These are phyloP conservation scores for Heliothis virescens DNA, from an alignment of 1,140 invertebrate genomes.

Conservation along the genomic window DNA sequence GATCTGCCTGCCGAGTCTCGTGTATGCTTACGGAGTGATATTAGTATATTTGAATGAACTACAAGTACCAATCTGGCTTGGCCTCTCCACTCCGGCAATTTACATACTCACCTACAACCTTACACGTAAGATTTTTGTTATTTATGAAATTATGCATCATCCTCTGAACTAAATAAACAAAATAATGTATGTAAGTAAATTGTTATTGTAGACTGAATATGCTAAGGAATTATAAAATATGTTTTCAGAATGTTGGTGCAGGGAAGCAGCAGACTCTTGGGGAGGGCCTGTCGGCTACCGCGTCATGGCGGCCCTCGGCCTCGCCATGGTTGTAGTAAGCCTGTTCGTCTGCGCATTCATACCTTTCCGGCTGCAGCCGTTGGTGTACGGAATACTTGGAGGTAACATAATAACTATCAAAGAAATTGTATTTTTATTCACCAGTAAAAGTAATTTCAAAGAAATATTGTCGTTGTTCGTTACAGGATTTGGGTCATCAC, in stretches of 20 bases:
- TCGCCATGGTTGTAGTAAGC: slow-evolving; percentile 65
- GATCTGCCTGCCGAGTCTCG: slow-evolving; percentile 74
- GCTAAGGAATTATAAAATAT: background rate
- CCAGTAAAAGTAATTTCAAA: background rate
- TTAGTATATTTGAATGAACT: slow-evolving; percentile 65
- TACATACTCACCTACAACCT: slow-evolving; percentile 71
- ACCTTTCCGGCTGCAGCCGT: slow-evolving; percentile 65
- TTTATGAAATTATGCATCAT: background rate
- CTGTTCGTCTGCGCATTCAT: slow-evolving; percentile 71
- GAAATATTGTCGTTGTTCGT: slow-evolving; percentile 48
- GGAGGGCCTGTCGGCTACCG: slow-evolving; percentile 73
- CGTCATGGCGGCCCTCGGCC: slow-evolving; percentile 73
- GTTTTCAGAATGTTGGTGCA: slow-evolving; percentile 82
- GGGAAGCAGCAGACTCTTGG: slow-evolving; percentile 83
- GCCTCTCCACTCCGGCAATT: slow-evolving; percentile 68
- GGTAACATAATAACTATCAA: slow-evolving; percentile 61
- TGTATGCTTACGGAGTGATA: slow-evolving; percentile 74
- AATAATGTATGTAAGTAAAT: too few relatives aligned
- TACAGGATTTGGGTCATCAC: slow-evolving; percentile 81
- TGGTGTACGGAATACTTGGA: slow-evolving; percentile 76
- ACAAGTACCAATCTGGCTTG: slow-evolving; percentile 71
- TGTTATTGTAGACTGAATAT: too few relatives aligned
- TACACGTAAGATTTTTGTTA: slow-evolving; percentile 72
- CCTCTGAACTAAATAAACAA: too few relatives aligned
- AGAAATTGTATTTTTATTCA: too few relatives aligned